phyloP scores from a whole-genome alignment of 2,113 vertebrate species.

The Vombatus ursinus region DNA sequence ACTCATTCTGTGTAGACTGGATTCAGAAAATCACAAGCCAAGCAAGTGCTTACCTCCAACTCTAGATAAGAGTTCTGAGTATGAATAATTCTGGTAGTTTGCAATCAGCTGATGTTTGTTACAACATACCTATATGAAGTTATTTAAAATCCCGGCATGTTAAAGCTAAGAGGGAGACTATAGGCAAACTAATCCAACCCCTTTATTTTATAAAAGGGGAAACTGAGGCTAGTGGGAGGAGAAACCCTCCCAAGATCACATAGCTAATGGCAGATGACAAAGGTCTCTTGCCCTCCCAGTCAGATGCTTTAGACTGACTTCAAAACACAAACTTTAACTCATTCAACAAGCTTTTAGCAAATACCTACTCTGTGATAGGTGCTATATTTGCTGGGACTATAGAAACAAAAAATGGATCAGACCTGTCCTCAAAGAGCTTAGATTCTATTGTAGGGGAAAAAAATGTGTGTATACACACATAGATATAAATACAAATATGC shows the following conservation, averaged over 20 bases:
- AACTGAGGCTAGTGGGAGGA: not conserved
- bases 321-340: not conserved
- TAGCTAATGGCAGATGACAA: not conserved
- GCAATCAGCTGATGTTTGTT: not conserved
- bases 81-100: not conserved
- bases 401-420: not conserved
- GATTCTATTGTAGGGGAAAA: not conserved
- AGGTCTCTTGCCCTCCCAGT: not conserved
- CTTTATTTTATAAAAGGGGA: not conserved
- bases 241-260: not conserved
- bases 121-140: not conserved
- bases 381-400: not conserved
- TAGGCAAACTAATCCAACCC: not conserved
- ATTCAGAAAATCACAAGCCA: not conserved
- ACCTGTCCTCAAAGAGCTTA: not conserved
- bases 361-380: not conserved
- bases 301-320: not conserved
- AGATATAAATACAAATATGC: not conserved
- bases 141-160: not conserved
- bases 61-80: not conserved
- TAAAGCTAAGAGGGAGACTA: not conserved
- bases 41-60: not conserved
- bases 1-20: not conserved
- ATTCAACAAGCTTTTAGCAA: not conserved
- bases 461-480: not conserved